Conservation (phyloP, 2,113 vertebrate genomes). For the Rhynchopsitta pachyrhyncha region DNA sequence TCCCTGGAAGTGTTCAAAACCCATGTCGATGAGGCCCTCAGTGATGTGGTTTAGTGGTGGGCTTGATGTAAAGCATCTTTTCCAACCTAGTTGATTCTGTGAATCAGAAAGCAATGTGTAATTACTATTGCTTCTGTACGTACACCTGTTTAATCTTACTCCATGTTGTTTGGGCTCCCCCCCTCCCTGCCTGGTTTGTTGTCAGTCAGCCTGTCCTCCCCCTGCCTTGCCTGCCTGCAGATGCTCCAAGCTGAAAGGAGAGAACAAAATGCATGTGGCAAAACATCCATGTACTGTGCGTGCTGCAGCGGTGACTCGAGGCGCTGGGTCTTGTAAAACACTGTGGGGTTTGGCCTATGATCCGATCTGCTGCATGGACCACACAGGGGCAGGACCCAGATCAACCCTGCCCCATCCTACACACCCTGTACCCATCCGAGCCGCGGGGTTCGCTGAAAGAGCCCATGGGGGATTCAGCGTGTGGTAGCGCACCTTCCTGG, state of each 20-base stretch:
- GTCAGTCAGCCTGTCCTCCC: too few relatives aligned
- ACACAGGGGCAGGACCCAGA: background rate
- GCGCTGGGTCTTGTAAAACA: rapidly evolving
- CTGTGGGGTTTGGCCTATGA: rapidly evolving
- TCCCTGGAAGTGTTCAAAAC: background rate
- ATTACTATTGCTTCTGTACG: background rate
- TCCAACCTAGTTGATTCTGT: background rate
- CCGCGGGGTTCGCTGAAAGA: background rate
- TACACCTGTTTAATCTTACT: rapidly evolving
- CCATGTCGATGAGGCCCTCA: background rate
- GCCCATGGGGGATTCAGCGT: rapidly evolving
- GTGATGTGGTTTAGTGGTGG: background rate
- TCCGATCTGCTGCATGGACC: rapidly evolving
- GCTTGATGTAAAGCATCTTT: background rate
- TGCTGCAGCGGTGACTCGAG: rapidly evolving
- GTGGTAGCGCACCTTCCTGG: rapidly evolving
- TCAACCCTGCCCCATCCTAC: rapidly evolving
- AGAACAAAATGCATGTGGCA: rapidly evolving
- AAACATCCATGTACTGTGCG: rapidly evolving
- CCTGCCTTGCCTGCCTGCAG: background rate
- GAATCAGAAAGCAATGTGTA: background rate
- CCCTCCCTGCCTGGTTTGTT: background rate
- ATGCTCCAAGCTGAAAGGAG: background rate
- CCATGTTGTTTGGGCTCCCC: rapidly evolving
- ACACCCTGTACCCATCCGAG: rapidly evolving